These are phyloP conservation scores for Dendrophyllia cribrosa DNA, from an alignment of 64 coral and sea anemone species.

Conservation along the genomic window DNA sequence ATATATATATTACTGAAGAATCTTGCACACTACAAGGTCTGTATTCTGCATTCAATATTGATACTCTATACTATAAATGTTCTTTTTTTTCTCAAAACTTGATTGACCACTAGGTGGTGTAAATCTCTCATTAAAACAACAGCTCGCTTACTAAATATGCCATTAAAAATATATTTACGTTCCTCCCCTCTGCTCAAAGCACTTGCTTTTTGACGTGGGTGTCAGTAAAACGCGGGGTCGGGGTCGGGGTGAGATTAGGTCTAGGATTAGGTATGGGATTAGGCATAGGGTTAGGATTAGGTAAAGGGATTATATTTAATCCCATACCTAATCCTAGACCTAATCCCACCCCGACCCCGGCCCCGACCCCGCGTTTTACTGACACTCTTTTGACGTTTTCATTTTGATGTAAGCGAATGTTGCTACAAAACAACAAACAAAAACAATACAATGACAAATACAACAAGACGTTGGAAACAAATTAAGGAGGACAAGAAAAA, in stretches of 20 bases:
- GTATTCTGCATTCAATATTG: constrained; percentile 20
- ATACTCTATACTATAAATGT: constrained; percentile 43
- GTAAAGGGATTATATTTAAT: no score
- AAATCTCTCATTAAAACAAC: constrained; percentile 33
- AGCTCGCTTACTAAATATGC: constrained; percentile 20
- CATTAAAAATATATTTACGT: constrained; percentile 25
- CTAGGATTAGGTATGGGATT: no score
- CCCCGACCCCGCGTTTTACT: no score
- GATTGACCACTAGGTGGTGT: constrained; percentile 33
- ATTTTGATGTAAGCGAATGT: background rate
- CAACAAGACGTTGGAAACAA: background rate
- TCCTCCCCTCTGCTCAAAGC: constrained; percentile 18
- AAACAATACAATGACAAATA: background rate
- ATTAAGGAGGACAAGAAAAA: background rate
- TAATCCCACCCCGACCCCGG: no score
- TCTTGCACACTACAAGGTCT: constrained; percentile 20
- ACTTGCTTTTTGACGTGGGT: background rate
- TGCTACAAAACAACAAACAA: background rate
- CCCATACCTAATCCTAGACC: no score
- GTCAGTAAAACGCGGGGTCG: no score
- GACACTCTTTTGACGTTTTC: no score
- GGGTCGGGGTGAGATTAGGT: no score
- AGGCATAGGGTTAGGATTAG: no score
- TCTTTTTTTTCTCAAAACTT: constrained; percentile 13
- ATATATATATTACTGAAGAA: constrained; percentile 37